Base-by-base conservation (phyloP, 2,797 vertebrate species). In the Epinephelus malabaricus region DNA sequence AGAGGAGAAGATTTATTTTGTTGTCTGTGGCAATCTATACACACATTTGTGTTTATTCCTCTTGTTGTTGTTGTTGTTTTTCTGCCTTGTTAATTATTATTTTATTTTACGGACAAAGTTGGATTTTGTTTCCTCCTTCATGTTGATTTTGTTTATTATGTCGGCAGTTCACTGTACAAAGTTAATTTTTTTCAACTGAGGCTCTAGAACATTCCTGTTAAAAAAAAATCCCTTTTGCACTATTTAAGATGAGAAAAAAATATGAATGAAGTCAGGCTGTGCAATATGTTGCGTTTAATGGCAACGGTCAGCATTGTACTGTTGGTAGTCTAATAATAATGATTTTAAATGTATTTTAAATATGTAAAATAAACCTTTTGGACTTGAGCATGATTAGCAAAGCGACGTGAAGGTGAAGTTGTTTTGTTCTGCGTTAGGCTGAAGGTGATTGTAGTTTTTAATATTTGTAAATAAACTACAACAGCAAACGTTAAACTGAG, bases 311-410 rank as follows among this genome's bases (percentile, higher is more conserved):
- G 94, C 96, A 95, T 97, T 98, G 97, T 97, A 96, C 96, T 95
- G 97, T 97, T 87, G 97, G 96, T 97, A 96, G 97, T 97, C 96
- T 97, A 96, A 96, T 95, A 69, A 76, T 86, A 71, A 96, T 95
- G 87, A 96, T 97, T 97, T 96, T 96, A 98, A 97, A 96, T 98
- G 97, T 97, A 96, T 98, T 98, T 98, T 98, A 97, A 98, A 97
- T 97, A 97, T 99, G 97, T 98, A 97, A 98, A 98, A 97, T 98
- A 97, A 97, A 98, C 95, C 95, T 96, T 97, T 97, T 88, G 90
- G 97, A 96, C 94, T 95, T 94, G 94, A 96, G 97, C 97, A 97
- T 97, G 97, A 96, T 95, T 97, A 96, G 95, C 89, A 92, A 95
- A 92, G 94, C 90, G 88, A 91, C 95, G 83, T 95, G 91, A 89